These are phyloP conservation scores for Aspidapion aeneum DNA, from an alignment of 2,888 invertebrate species.

Conservation along the genomic window DNA sequence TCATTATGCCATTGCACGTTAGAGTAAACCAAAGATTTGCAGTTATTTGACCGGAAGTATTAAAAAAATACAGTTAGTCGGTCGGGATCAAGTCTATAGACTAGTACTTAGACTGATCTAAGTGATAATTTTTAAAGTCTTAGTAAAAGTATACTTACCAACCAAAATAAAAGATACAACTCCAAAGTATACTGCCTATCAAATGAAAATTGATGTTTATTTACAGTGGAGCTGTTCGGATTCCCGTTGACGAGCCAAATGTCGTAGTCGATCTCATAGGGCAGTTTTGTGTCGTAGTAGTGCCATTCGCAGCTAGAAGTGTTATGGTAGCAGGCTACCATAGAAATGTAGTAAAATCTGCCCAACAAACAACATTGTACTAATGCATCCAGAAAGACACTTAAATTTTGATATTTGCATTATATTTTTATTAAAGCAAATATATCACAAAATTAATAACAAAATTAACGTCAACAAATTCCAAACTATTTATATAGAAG, in stretches of 20 bases:
- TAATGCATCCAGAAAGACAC: neutral
- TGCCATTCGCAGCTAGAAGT: slow-evolving; percentile 80
- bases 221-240: slow-evolving; percentile 83
- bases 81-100: too few species aligned
- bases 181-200: slow-evolving; percentile 88
- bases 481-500: too few species aligned
- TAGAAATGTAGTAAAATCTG: slow-evolving; percentile 94
- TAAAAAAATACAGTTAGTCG: too few species aligned
- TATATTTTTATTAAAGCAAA: too few species aligned
- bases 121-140: neutral
- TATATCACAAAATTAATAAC: too few species aligned
- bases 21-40: too few species aligned
- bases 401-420: too few species aligned
- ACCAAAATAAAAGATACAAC: slow-evolving; percentile 82
- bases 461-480: too few species aligned
- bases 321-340: slow-evolving; percentile 89
- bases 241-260: slow-evolving; percentile 96
- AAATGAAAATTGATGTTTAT: slow-evolving; percentile 94
- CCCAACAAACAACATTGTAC: neutral
- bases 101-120: too few species aligned
- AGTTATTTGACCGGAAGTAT: too few species aligned
- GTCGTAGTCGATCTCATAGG: slow-evolving; percentile 69
- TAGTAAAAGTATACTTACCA: slow-evolving; percentile 36
- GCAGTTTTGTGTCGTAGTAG: slow-evolving; percentile 56
- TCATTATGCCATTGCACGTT: too few species aligned